Percentiles rank a stretch among this genome's conserved stretches.
These are phyloP conservation scores for Epinephelus cyanopodus DNA, from an alignment of 2,113 vertebrate genomes.

Conservation along the genomic window DNA sequence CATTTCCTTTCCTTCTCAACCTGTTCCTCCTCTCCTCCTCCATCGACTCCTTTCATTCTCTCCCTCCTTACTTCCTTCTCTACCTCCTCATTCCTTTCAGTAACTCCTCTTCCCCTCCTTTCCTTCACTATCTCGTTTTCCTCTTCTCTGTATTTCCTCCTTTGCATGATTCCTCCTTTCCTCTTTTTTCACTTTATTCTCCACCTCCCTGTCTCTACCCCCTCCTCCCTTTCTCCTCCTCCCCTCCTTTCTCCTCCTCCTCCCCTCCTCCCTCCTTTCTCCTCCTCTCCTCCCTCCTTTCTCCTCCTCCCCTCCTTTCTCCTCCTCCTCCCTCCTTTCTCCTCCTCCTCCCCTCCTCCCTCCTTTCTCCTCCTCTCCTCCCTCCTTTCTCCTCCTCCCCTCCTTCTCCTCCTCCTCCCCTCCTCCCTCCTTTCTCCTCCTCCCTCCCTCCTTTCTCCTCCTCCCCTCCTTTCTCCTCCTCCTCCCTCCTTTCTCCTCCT, in stretches of 20 bases:
- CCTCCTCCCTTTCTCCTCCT: not conserved
- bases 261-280: not conserved
- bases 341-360: not conserved
- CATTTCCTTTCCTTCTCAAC: too few species aligned
- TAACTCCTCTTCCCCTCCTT: not conserved
- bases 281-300: not conserved
- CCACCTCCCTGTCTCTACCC: not conserved
- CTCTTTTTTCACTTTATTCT: not conserved
- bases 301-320: too few species aligned
- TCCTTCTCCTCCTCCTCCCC: not conserved
- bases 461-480: not conserved
- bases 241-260: not conserved
- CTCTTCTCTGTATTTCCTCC: too few species aligned
- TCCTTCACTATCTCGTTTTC: not conserved
- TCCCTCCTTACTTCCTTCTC: not conserved
- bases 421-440: not conserved
- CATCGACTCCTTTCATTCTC: too few species aligned
- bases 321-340: too few species aligned
- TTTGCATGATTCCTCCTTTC: not conserved
- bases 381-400: not conserved
- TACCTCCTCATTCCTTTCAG: not conserved
- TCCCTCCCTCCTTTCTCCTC: not conserved
- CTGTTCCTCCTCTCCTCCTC: too few species aligned
- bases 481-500: not conserved
- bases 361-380: fast-evolving